A percentile compares a stretch with the other conserved stretches of the same genome.
Evolutionary conservation across 2,888 invertebrate species (phyloP).

Genomic region (Cryptops parisi): DNA sequence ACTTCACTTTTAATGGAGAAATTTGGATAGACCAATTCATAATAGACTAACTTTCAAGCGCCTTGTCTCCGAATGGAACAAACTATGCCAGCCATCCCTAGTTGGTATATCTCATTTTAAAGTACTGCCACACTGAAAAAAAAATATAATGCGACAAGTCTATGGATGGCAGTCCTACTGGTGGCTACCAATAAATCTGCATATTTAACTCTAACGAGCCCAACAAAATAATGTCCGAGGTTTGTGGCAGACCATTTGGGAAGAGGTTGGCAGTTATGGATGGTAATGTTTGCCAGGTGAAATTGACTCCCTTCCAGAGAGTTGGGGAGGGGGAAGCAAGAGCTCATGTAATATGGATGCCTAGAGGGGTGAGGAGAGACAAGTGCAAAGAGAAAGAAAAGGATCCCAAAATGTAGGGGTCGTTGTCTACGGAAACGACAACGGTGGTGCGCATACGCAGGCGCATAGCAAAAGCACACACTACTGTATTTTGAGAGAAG

Average conservation of each 20-base stretch:
- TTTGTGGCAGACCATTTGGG: neutral
- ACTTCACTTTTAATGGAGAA: no score
- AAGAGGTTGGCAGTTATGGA: constrained; percentile 7
- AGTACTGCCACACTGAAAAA: no score
- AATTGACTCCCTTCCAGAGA: constrained; percentile 10
- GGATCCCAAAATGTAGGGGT: neutral
- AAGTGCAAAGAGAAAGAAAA: neutral
- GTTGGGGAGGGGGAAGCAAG: constrained; percentile 3
- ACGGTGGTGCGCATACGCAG: no score
- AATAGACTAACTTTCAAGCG: no score
- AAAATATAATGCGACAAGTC: no score
- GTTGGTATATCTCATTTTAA: no score
- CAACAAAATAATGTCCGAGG: neutral
- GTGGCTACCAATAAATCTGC: neutral
- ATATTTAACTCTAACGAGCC: neutral
- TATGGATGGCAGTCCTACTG: neutral
- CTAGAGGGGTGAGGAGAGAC: neutral
- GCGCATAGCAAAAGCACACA: no score
- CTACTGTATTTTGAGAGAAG: no score
- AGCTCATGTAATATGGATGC: constrained; percentile 11
- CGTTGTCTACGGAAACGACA: neutral
- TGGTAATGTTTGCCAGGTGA: constrained; percentile 13
- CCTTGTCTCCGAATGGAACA: no score
- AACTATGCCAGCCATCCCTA: no score
- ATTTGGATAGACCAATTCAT: no score